phyloP scores from a whole-genome alignment of 2,113 vertebrate species.

The Takifugu flavidus region DNA sequence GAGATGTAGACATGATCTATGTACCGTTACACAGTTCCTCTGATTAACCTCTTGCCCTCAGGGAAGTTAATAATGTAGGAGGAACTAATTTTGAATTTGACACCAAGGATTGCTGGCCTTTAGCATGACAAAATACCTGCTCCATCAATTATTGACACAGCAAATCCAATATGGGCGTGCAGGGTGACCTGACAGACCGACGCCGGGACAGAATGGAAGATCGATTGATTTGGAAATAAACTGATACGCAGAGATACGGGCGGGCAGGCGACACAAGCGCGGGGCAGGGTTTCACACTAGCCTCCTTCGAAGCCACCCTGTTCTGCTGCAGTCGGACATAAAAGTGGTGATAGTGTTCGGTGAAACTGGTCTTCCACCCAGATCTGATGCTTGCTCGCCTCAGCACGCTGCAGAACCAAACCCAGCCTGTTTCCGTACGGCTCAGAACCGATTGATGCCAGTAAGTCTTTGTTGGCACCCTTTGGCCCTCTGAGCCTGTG shows the following conservation, averaged over 20 bases:
- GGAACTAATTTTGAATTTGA: slow-evolving; percentile 88
- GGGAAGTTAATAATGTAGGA: slow-evolving; percentile 80
- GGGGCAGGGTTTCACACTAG: too few relatives aligned
- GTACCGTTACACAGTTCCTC: slow-evolving; percentile 40
- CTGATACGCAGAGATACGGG: slow-evolving; percentile 9
- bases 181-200: slow-evolving; percentile 66
- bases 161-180: slow-evolving; percentile 78
- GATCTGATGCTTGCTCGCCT: background rate
- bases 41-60: slow-evolving; percentile 63
- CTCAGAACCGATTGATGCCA: background rate
- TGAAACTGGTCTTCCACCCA: too few relatives aligned
- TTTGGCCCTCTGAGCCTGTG: background rate
- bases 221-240: slow-evolving; percentile 57
- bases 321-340: too few relatives aligned
- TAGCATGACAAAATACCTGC: slow-evolving; percentile 84
- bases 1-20: slow-evolving; percentile 34
- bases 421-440: background rate
- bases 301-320: too few relatives aligned
- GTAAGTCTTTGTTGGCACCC: background rate
- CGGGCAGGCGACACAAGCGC: background rate
- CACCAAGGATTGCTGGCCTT: slow-evolving; percentile 83
- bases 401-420: background rate
- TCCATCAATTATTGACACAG: slow-evolving; percentile 83
- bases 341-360: too few relatives aligned
- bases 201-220: slow-evolving; percentile 33